These are phyloP conservation scores for Gouania willdenowi DNA, from an alignment of 2,797 vertebrate species.

Conservation along the genomic window DNA sequence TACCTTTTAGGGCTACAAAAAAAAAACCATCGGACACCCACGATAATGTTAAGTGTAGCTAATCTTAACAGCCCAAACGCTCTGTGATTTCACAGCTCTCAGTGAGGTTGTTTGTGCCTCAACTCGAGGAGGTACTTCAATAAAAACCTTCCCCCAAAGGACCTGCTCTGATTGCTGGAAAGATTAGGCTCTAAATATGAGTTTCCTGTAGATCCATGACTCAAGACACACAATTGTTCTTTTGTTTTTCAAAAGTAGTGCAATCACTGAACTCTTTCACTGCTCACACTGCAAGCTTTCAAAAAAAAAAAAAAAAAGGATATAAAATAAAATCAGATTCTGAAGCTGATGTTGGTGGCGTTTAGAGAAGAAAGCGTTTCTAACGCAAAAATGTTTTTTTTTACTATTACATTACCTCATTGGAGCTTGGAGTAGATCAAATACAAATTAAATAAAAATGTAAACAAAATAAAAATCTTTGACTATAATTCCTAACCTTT, in stretches of 20 bases:
- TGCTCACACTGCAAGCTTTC: neutral
- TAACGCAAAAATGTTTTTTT: too few species aligned
- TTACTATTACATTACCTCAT: too few species aligned
- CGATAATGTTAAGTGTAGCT: conserved; percentile 46
- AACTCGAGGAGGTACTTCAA: conserved; percentile 16
- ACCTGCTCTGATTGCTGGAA: conserved; percentile 27
- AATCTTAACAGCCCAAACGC: conserved; percentile 34
- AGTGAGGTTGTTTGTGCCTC: conserved; percentile 20
- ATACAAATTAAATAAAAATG: too few species aligned
- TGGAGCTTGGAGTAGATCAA: too few species aligned
- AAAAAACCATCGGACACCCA: conserved; percentile 29
- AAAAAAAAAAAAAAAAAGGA: conserved; percentile 5
- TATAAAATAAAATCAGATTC: conserved; percentile 12
- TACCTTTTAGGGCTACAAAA: conserved; percentile 33
- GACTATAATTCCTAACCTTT: too few species aligned
- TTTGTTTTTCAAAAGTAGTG: conserved; percentile 26
- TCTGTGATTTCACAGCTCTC: conserved; percentile 20
- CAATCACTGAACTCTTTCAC: conserved; percentile 17
- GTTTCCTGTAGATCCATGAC: conserved; percentile 30
- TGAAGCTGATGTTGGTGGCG: too few species aligned
- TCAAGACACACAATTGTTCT: conserved; percentile 14
- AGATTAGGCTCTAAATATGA: conserved; percentile 28
- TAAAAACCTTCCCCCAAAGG: conserved; percentile 24
- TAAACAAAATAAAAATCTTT: too few species aligned
- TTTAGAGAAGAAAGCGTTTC: too few species aligned